Conservation (phyloP, 1,140 invertebrate species). For the Drosophila ambigua region DNA sequence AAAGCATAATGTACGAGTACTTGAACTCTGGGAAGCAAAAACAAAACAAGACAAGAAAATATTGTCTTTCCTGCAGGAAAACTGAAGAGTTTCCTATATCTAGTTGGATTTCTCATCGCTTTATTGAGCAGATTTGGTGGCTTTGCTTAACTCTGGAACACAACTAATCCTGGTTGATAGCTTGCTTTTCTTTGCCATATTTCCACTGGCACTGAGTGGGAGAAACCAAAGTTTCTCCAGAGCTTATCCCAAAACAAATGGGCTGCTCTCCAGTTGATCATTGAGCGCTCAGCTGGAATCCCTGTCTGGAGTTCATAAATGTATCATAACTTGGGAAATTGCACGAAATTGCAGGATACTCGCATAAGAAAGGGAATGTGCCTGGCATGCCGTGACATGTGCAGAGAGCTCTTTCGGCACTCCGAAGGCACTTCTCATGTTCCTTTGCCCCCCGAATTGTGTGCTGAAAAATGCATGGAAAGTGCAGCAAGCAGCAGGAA, state of each 20-base stretch:
- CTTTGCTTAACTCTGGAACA: no score
- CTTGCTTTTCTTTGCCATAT: no score
- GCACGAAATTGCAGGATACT: conserved; percentile 19
- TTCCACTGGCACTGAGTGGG: no score
- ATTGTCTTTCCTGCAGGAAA: no score
- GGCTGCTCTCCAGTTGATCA: conserved; percentile 41
- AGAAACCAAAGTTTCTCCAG: no score
- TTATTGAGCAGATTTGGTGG: no score
- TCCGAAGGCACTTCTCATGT: conserved; percentile 6
- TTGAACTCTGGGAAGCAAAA: no score
- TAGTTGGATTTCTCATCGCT: no score
- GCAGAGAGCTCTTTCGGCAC: conserved; percentile 28
- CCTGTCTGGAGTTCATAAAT: conserved; percentile 54
- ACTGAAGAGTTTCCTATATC: no score
- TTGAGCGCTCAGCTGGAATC: conserved; percentile 22
- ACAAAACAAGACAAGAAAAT: no score
- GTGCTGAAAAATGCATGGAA: conserved; percentile 57
- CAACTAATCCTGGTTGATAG: no score
- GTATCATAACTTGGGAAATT: conserved; percentile 34
- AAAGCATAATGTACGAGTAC: no score
- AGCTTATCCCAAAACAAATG: conserved; percentile 18
- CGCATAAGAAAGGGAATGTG: conserved; percentile 25
- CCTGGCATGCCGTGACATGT: conserved; percentile 33
- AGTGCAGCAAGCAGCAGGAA: conserved; percentile 29
- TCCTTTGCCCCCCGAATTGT: conserved; percentile 18